phyloP scores from a whole-genome alignment of 2,113 vertebrate species.

The Cynocephalus volans region DNA sequence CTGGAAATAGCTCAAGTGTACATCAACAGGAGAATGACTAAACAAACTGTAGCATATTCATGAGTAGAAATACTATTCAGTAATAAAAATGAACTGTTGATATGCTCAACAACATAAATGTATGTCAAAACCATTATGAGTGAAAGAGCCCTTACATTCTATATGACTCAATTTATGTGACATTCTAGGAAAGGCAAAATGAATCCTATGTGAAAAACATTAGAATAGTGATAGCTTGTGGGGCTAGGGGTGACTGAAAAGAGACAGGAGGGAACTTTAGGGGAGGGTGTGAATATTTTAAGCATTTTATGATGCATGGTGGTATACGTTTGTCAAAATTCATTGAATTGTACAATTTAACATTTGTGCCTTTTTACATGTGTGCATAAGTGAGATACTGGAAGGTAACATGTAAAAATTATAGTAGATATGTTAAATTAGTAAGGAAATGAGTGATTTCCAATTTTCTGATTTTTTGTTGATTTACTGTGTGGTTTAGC shows the following conservation, averaged over 20 bases:
- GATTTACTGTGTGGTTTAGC: neutral
- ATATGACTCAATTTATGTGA: constrained; percentile 23
- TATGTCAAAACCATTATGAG: neutral
- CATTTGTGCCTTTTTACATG: constrained; percentile 5
- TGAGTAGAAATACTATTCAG: neutral
- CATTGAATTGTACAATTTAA: constrained; percentile 16
- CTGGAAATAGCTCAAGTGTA: neutral
- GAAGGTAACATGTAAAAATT: neutral
- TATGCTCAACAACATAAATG: neutral
- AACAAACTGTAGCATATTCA: neutral
- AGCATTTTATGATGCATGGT: neutral
- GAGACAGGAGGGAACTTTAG: neutral
- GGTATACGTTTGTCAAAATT: constrained; percentile 33
- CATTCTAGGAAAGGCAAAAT: constrained; percentile 30
- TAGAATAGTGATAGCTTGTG: constrained; percentile 25
- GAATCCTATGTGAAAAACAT: neutral
- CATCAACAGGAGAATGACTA: neutral
- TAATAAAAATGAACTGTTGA: neutral
- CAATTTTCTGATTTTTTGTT: constrained; percentile 21
- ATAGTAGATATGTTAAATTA: neutral
- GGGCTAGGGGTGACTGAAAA: constrained; percentile 2
- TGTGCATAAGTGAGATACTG: neutral
- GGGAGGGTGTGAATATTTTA: neutral
- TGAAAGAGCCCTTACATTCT: neutral
- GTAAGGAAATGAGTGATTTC: constrained; percentile 48